phyloP scores from a whole-genome alignment of 2,113 vertebrate species.

The Chloroceryle aenea region DNA sequence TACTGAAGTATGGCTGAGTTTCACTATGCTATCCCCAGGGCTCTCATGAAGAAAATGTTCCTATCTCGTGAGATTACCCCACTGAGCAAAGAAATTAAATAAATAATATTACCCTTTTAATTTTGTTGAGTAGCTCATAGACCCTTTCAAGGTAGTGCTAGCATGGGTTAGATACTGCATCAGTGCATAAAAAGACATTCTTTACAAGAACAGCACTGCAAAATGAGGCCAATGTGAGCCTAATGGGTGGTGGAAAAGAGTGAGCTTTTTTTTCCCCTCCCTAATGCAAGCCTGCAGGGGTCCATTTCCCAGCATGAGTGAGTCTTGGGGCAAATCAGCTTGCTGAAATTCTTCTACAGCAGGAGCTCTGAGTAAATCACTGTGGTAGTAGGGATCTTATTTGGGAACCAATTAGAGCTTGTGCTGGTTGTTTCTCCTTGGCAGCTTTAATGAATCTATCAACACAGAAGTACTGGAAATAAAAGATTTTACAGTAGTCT shows the following conservation, averaged over 20 bases:
- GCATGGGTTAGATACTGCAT: background rate
- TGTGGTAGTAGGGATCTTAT: background rate
- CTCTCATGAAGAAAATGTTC: conserved; percentile 14
- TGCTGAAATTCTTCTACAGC: background rate
- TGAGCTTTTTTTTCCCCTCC: background rate
- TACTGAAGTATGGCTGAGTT: background rate
- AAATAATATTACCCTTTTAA: conserved; percentile 17
- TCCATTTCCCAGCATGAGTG: background rate
- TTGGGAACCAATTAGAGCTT: conserved; percentile 43
- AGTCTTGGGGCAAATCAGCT: conserved; percentile 22
- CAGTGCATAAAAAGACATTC: background rate
- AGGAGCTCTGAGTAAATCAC: background rate
- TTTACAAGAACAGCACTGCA: background rate
- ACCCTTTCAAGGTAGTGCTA: conserved; percentile 28
- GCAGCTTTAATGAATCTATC: conserved; percentile 15
- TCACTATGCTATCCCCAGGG: background rate
- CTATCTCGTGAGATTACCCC: conserved; percentile 24
- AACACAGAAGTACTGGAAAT: background rate
- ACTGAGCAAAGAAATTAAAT: conserved; percentile 43
- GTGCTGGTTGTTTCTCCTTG: conserved; percentile 2
- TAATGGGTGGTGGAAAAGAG: conserved; percentile 7
- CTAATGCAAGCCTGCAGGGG: background rate
- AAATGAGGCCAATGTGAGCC: background rate
- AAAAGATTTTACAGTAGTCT: background rate
- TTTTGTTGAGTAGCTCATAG: conserved; percentile 37